A percentile compares a stretch with the other conserved stretches of the same genome.
These are phyloP conservation scores for Campylomormyrus numenius DNA, from an alignment of 2,113 vertebrate species.

Conservation along the genomic window DNA sequence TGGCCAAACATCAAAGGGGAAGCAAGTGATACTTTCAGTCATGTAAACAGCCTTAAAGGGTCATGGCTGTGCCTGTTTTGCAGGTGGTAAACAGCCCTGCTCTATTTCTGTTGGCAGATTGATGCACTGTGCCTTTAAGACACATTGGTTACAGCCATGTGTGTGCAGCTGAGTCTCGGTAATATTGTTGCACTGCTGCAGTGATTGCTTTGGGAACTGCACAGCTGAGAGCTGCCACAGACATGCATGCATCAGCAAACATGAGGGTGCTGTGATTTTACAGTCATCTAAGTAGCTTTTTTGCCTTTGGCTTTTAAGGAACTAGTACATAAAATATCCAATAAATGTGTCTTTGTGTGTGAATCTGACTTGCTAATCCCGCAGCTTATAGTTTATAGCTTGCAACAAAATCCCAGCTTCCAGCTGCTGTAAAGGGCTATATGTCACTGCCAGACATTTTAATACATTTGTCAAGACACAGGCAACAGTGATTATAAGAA, in stretches of 20 bases:
- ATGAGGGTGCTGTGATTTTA: background rate
- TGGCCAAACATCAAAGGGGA: background rate
- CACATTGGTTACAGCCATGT: background rate
- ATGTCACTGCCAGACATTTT: background rate
- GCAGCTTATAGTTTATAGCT: background rate
- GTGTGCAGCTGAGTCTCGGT: background rate
- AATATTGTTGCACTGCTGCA: background rate
- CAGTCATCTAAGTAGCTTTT: background rate
- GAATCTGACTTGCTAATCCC: background rate
- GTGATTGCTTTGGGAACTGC: background rate
- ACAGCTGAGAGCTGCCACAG: background rate
- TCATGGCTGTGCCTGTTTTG: background rate
- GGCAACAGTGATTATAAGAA: background rate
- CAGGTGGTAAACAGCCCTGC: background rate
- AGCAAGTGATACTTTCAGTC: background rate
- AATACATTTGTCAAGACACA: background rate
- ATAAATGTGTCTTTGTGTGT: background rate
- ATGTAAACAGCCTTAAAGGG: background rate
- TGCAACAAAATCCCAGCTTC: background rate
- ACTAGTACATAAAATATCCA: background rate
- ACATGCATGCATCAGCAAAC: background rate
- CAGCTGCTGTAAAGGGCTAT: background rate
- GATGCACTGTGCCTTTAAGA: background rate
- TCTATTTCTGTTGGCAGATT: background rate
- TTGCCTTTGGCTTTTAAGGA: background rate